Conservation (phyloP, 2,797 vertebrate genomes). For the Schizopygopsis pylzovi region DNA sequence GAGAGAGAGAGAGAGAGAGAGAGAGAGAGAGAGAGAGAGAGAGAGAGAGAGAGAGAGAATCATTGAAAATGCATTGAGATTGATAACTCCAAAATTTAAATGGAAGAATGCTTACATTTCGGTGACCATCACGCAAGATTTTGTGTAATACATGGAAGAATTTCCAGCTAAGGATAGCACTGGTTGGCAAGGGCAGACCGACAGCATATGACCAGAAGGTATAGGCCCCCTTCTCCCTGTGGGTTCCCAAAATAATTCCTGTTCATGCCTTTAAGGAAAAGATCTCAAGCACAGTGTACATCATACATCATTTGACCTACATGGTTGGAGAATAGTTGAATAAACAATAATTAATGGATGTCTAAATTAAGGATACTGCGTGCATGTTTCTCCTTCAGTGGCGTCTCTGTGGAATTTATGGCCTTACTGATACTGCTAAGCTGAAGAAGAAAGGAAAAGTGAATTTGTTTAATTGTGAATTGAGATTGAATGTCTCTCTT, state of each 20-base stretch:
- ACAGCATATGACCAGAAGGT: conserved; percentile 98
- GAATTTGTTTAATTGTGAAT: not conserved
- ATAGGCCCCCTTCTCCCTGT: conserved; percentile 94
- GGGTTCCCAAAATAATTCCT: conserved; percentile 97
- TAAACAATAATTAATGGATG: not conserved
- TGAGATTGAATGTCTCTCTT: no score
- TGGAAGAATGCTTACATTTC: conserved; percentile 83
- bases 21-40: no score
- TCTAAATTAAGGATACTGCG: conserved; percentile 90
- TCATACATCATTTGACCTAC: not conserved
- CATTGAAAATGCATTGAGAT: no score
- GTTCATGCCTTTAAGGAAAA: conserved; percentile 31
- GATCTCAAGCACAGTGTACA: conserved; percentile 74
- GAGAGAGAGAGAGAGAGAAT: no score
- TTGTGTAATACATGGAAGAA: conserved; percentile 98
- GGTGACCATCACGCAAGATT: conserved; percentile 92
- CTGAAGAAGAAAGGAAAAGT: conserved; percentile 66
- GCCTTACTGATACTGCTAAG: conserved; percentile 98
- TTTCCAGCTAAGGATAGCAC: conserved; percentile 97
- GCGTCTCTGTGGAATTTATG: conserved; percentile 90
- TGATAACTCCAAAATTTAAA: not conserved
- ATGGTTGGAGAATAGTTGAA: not conserved
- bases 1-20: no score
- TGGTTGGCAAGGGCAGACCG: conserved; percentile 90
- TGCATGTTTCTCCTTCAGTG: conserved; percentile 97